Base-by-base conservation (phyloP, 2,888 invertebrate species). In the Eupithecia vulgata region DNA sequence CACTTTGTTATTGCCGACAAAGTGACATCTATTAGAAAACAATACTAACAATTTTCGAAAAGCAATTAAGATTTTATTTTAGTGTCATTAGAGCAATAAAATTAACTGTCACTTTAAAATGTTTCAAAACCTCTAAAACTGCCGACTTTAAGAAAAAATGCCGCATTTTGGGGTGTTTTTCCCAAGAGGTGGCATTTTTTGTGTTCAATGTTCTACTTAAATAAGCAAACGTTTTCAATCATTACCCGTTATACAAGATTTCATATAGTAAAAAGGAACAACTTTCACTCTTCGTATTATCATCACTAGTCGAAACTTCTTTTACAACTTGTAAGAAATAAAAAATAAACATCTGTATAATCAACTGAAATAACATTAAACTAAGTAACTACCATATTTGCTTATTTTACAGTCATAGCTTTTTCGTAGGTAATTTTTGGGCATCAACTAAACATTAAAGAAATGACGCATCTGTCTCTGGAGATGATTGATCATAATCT, bases 401-500 rank as follows among this genome's bases (percentile, higher is more conserved):
- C 48, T n/a, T 48, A 8, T 48, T 17, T n/a, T 48, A 48, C 3
- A 52, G 10, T 21, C 0, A 21, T 10, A 52, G 48, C 21, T 21
- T 10, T 21, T 45, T 17, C 65, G 70, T 70, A 73, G 67, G 66
- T 62, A 67, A 61, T 35, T 61, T 21, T 61, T 35, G 21, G 6
- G 34, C n/a, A 42, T 62, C 70, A 65, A 68, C 68, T 65, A 67
- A 13, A 64, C 67, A 45, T 71, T 67, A 68, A 25, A 40, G 40
- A 67, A 62, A 57, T 70, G 74, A 71, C 71, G 45, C 65, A 68
- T 68, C 71, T 74, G 74, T 65, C 74, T 64, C 66, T 71, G 71
- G 68, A 74, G 62, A 67, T 64, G 67, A 67, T 65, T 70, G 72
- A 65, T 59, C 65, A 65, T 37, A 64, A 64, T 65, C 65, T 65